Evolutionary conservation across 1,140 invertebrate species (phyloP), one percentile per base, ranked within the genome.

Genomic region (Rhagoletis pomonella): DNA sequence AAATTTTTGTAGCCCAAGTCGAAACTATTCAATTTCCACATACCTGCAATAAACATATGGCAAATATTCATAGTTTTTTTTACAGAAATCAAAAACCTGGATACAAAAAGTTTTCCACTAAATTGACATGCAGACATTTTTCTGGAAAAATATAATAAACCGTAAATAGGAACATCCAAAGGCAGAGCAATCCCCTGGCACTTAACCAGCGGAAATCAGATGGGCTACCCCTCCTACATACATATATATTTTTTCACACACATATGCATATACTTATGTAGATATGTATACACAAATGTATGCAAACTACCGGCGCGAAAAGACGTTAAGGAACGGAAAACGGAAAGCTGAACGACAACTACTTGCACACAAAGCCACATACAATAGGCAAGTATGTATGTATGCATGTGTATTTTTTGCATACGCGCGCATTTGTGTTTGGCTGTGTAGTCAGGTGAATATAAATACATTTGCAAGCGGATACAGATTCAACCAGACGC

Each of bases 191-290:
- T 39, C n/a, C 39, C 7, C 47, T 85, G 84, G 44, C 85, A 88
- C 87, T 88, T 77, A 86, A 88, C 84, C 44, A 88, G 58, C 87
- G 87, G 87, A 88, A 88, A 88, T 88, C 87, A 86, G 55, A 86
- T 88, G 84, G 77, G 42, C 84, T 81, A 19, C 73, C 14, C n/a
- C 29, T 0, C 29, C 29, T 29, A 29, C 29, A 29, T 29, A 29
- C 29, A 29, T 29, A 29, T 29, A 29, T 29, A 29, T 29, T 29
- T 29, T 29, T 29, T 29, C 29, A 29, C 29, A 29, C 29, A 29
- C 29, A 29, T 29, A 1, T 29, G 29, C 29, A 29, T 29, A 29
- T 29, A 29, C 29, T 29, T 29, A 29, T 29, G 29, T 29, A 29
- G 29, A 29, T 29, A 29, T 29, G 29, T 29, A 29, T 29, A 29